Base-by-base conservation (phyloP, 2,888 invertebrate genomes). In the Aspidiotus rigidus region DNA sequence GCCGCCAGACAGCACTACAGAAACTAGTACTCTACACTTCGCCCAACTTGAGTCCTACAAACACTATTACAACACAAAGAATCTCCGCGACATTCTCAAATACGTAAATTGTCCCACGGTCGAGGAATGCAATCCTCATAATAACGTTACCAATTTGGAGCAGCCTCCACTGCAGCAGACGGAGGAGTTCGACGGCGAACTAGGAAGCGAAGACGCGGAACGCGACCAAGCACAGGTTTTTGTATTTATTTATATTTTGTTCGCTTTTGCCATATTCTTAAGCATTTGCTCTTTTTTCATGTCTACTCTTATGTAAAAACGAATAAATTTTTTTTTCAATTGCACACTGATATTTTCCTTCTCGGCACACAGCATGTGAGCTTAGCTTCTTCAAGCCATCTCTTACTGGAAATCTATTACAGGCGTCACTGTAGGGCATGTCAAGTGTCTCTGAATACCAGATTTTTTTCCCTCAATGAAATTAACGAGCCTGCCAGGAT, bases 1-100 rank as follows among this genome's bases (percentile, higher is more conserved):
- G 28, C 28, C 1, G 28, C 2, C 2, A 39, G 7, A 2, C 59
- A 59, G 7, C 28, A 28, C 63, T 7, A 53, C 53, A 7, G 54
- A 49, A 8, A 17, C 42, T 13, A 49, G 42, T 6, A 28, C 60
- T 3, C n/a, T 66, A 44, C 66, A 59, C 16, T 66, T 66, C 49
- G 66, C 66, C 8, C 66, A 66, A 44, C 17, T 66, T 5, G 66
- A 66, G 59, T 57, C 57, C n/a, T 66, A 66, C 15, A 41, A 41
- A 7, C 66, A 44, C 15, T 17, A 57, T 11, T n/a, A 44, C 11
- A 49, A 66, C 44, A 41, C 42, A 5, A 56, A 49, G 10, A 66
- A 59, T 13, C 16, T 66, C 15, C 66, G 59, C 7, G 59, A 66
- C 7, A 13, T 66, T 8, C 40, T 66, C 17, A 55, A 60, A 39